These are phyloP conservation scores for Petroica traversi DNA, from an alignment of 2,113 vertebrate genomes.

Conservation along the genomic window DNA sequence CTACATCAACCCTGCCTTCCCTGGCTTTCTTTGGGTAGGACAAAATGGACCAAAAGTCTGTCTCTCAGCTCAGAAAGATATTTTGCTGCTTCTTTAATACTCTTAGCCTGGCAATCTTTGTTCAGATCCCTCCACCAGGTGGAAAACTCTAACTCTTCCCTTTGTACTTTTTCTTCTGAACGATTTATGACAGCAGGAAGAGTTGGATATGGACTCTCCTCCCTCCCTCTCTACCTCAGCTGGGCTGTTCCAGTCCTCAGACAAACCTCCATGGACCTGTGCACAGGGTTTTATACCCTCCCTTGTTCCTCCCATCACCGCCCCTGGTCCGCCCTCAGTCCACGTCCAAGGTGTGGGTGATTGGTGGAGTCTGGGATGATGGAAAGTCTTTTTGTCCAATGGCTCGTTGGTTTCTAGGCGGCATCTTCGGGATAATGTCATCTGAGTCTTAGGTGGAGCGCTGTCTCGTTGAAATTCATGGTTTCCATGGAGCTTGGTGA, in stretches of 20 bases:
- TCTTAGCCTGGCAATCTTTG: not conserved
- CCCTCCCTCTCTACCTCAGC: not conserved
- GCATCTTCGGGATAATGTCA: no score
- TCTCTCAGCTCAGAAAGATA: not conserved
- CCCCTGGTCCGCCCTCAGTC: no score
- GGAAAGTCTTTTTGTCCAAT: no score
- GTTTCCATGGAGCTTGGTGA: no score
- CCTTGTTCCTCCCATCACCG: no score
- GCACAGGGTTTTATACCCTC: no score
- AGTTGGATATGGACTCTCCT: not conserved
- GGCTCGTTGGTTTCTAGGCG: no score
- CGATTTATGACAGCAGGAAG: not conserved
- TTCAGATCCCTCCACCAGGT: not conserved
- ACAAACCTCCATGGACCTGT: not conserved
- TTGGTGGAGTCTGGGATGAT: no score
- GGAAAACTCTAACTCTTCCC: not conserved
- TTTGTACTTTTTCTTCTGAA: not conserved
- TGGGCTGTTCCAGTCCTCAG: fast-evolving
- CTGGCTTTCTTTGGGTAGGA: not conserved
- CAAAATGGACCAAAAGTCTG: not conserved
- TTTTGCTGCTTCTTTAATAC: not conserved
- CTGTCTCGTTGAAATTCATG: no score
- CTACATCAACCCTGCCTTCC: not conserved
- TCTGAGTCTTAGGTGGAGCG: no score
- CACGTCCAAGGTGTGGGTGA: no score